Percentiles rank a stretch among this genome's conserved stretches.
Evolutionary conservation across 2,888 invertebrate species (phyloP).

Genomic region (Leucophenga montana): DNA sequence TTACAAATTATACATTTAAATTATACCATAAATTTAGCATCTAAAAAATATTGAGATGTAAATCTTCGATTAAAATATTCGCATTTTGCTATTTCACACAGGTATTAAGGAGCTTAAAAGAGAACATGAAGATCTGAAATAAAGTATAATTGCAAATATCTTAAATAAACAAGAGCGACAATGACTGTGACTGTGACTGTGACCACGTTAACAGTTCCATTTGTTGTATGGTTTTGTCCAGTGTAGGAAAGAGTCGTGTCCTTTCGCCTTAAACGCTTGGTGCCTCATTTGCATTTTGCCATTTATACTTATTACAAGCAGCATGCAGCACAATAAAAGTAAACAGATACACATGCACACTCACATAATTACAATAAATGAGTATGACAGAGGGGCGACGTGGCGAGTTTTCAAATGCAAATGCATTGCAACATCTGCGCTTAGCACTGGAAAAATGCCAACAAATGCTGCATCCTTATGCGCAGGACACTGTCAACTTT

Average conservation of each 20-base stretch:
- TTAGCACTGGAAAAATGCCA: constrained; percentile 20
- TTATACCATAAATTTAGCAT: too few species aligned
- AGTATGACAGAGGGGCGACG: not conserved
- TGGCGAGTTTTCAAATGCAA: not conserved
- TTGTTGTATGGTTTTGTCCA: not conserved
- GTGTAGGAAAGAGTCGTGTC: too few species aligned
- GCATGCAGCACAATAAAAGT: constrained; percentile 3
- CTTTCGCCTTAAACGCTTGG: too few species aligned
- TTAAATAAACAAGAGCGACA: constrained; percentile 17
- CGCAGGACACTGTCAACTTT: not conserved
- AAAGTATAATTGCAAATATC: not conserved
- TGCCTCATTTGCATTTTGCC: not conserved
- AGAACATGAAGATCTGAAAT: too few species aligned
- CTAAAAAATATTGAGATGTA: too few species aligned
- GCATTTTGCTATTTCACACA: too few species aligned
- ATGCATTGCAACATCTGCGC: constrained; percentile 14
- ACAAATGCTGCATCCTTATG: constrained; percentile 25
- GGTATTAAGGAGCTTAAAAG: too few species aligned
- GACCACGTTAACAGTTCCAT: too few species aligned
- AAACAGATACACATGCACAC: not conserved
- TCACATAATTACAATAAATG: not conserved
- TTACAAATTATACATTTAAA: too few species aligned
- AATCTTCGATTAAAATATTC: too few species aligned
- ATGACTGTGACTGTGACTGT: constrained; percentile 24
- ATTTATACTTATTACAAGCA: constrained; percentile 11